Percentiles rank a stretch among this genome's conserved stretches.
Evolutionary conservation across 92 coral and sea anemone genomes (phyloP).

Genomic region (Bergia sp.): DNA sequence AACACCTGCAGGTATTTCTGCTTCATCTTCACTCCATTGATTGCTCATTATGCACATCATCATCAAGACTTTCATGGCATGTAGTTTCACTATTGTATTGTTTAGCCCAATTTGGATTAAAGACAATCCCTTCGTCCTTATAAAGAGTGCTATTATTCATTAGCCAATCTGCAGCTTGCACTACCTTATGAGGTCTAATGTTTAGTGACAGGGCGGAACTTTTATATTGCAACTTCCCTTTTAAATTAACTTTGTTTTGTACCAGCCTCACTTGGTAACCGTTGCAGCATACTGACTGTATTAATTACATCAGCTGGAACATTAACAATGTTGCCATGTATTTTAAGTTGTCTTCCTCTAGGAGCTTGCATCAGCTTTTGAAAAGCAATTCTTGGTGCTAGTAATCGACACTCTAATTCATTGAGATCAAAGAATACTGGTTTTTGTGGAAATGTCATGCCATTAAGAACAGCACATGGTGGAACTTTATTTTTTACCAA

Average conservation of each 20-base stretch:
- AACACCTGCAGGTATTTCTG: slow-evolving; percentile 51
- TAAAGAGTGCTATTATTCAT: slow-evolving; percentile 66
- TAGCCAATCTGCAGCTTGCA: slow-evolving; percentile 62
- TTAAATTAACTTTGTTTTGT: slow-evolving; percentile 69
- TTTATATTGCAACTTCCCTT: slow-evolving; percentile 63
- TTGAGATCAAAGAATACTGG: slow-evolving; percentile 19
- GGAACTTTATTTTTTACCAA: slow-evolving; percentile 38
- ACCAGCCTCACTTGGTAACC: slow-evolving; percentile 58
- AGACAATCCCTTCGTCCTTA: slow-evolving; percentile 58
- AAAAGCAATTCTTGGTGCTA: slow-evolving; percentile 63
- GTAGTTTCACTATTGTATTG: slow-evolving; percentile 31
- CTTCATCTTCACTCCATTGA: slow-evolving; percentile 66
- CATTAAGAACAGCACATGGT: slow-evolving; percentile 47
- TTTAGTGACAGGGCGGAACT: slow-evolving; percentile 73
- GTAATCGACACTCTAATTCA: slow-evolving; percentile 53
- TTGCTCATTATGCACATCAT: slow-evolving; percentile 52
- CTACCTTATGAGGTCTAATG: slow-evolving; percentile 55
- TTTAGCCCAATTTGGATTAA: slow-evolving; percentile 58
- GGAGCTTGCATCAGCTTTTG: slow-evolving; percentile 71
- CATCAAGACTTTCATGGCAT: slow-evolving; percentile 29
- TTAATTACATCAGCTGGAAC: slow-evolving; percentile 67
- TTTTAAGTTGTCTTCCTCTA: slow-evolving; percentile 68
- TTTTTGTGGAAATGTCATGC: slow-evolving; percentile 48
- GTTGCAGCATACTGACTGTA: slow-evolving; percentile 63
- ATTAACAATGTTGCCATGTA: slow-evolving; percentile 53